Conservation (phyloP, 2,113 vertebrate genomes). For the Mustela nigripes region DNA sequence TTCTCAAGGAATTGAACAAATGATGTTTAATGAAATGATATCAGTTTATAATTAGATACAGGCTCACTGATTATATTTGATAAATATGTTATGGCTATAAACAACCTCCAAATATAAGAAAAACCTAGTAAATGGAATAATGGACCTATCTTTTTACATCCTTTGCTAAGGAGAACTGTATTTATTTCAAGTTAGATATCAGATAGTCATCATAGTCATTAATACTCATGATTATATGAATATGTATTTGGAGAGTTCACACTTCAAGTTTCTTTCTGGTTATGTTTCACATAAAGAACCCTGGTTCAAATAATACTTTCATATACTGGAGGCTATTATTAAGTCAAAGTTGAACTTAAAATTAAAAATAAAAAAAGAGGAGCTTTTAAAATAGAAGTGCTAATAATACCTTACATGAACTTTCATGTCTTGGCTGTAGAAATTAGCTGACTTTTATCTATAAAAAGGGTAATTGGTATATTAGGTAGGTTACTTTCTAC, state of each 20-base stretch:
- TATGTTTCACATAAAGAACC: constrained; percentile 26
- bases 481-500: constrained; percentile 59
- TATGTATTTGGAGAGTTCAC: constrained; percentile 44
- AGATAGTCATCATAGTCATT: constrained; percentile 30
- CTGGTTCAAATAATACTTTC: constrained; percentile 72
- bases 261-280: constrained; percentile 62
- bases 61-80: not conserved
- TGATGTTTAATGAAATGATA: constrained; percentile 39
- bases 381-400: constrained; percentile 77
- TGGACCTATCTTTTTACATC: not conserved
- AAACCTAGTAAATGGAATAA: constrained; percentile 27
- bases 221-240: constrained; percentile 48
- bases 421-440: constrained; percentile 61
- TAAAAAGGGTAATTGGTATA: constrained; percentile 70
- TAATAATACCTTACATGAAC: constrained; percentile 79
- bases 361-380: constrained; percentile 74
- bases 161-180: constrained; percentile 47
- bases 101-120: constrained; percentile 11
- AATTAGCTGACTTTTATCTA: constrained; percentile 75
- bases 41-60: not conserved
- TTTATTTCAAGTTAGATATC: constrained; percentile 49
- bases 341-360: constrained; percentile 77
- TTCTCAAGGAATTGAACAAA: constrained; percentile 42
- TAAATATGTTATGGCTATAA: not conserved
- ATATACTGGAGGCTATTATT: constrained; percentile 75